Base-by-base conservation (phyloP, 1,140 invertebrate genomes). In the Halyomorpha halys region DNA sequence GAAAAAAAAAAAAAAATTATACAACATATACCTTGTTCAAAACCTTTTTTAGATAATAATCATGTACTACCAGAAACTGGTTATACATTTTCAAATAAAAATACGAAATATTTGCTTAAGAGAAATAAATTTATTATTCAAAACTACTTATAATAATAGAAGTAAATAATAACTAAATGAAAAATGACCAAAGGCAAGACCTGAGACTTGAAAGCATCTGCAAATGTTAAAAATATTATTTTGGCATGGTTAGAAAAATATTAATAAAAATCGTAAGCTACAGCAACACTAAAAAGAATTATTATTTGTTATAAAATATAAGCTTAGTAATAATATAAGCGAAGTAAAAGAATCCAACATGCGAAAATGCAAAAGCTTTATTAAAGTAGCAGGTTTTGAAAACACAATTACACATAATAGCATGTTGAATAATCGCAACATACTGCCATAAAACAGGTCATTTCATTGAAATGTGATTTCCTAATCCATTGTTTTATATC, bases 291-390 rank as follows among this genome's bases (percentile, higher is more conserved):
- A 56, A 56, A 56, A 13, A 25, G 23, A 23, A 23, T 56, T 56
- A 56, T 56, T 23, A 56, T 23, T 56, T 23, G 23, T 23, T 23
- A 56, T 56, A 5, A 23, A 19, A 21, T 23, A 56, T 23, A 56
- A 56, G 53, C 53, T 56, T 56, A 49, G 15, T 56, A 23, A 23
- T 56, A 11, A 49, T 49, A 49, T 49, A 56, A 56, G 53, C 53
- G 19, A 56, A 56, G 18, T 23, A 56, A 39, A 25, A 56, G 23
- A 23, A 23, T 56, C 53, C 47, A 56, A 21, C 53, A 56, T 56
- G 53, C 53, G 53, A 56, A 56, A 56, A 56, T 56, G 53, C 53
- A 56, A 56, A 56, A 56, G 53, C 53, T 56, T 19, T 13, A 56
- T 23, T 23, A 21, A 56, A 56, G 23, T 56, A 56, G 53, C 53